These are phyloP conservation scores for Chionomys nivalis DNA, from an alignment of 2,113 vertebrate species.

Conservation along the genomic window DNA sequence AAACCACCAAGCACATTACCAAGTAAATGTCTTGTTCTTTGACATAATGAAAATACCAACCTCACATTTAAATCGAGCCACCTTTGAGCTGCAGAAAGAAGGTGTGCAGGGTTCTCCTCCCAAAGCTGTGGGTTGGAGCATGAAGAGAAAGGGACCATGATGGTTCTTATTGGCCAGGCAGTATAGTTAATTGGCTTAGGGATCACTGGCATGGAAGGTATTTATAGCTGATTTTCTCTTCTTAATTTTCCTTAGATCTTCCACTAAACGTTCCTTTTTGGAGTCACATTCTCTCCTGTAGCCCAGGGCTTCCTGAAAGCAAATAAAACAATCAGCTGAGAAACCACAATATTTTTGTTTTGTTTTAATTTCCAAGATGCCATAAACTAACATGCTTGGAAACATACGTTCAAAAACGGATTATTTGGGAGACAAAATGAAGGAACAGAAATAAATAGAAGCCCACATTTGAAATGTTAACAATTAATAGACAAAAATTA, in stretches of 20 bases:
- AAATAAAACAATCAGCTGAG: neutral
- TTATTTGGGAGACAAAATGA: neutral
- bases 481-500: neutral
- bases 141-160: neutral
- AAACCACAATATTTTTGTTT: neutral
- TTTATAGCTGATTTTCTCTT: neutral
- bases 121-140: neutral
- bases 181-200: neutral
- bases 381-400: neutral
- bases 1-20: neutral
- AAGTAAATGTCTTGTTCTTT: neutral
- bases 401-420: neutral
- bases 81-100: neutral
- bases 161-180: neutral
- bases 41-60: neutral
- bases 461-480: slow-evolving; percentile 1
- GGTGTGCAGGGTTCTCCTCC: neutral
- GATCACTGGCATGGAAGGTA: neutral
- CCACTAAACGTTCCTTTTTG: neutral
- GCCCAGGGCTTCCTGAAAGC: neutral
- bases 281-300: neutral
- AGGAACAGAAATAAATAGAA: neutral
- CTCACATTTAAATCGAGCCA: neutral
- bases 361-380: neutral
- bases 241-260: neutral